Evolutionary conservation across 1,140 invertebrate genomes (phyloP).

Genomic region (Anastatus disparis): DNA sequence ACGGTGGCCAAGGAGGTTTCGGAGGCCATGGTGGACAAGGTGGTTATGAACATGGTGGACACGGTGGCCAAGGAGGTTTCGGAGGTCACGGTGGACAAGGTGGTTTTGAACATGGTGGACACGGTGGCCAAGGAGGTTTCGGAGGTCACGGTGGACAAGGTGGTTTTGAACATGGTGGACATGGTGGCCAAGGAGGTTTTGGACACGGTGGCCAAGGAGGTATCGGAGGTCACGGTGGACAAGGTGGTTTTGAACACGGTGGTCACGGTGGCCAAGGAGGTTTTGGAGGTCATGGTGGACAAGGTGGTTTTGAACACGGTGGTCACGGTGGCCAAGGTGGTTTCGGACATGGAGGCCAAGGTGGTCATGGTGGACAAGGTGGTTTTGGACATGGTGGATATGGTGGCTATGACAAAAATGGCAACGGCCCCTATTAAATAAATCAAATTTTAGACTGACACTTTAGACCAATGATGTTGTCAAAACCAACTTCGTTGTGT

Average conservation of each 20-base stretch:
- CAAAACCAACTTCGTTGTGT: no score
- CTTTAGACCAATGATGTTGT: no score
- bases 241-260: no score
- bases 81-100: neutral
- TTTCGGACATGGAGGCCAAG: neutral
- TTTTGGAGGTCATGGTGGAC: neutral
- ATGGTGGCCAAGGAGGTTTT: neutral
- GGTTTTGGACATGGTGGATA: neutral
- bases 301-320: neutral
- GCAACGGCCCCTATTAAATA: no score
- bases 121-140: neutral
- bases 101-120: neutral
- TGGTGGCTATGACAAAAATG: neutral
- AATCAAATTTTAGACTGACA: no score
- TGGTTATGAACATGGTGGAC: neutral
- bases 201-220: constrained; percentile 3
- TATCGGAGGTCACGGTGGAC: neutral
- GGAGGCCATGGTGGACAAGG: constrained; percentile 6
- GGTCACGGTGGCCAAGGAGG: neutral
- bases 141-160: neutral
- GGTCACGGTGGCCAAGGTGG: neutral
- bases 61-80: neutral
- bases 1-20: neutral
- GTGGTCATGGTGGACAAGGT: neutral
- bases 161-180: neutral